phyloP scores from a whole-genome alignment of 2,888 invertebrate species.

The Nematopogon swammerdamellus region DNA sequence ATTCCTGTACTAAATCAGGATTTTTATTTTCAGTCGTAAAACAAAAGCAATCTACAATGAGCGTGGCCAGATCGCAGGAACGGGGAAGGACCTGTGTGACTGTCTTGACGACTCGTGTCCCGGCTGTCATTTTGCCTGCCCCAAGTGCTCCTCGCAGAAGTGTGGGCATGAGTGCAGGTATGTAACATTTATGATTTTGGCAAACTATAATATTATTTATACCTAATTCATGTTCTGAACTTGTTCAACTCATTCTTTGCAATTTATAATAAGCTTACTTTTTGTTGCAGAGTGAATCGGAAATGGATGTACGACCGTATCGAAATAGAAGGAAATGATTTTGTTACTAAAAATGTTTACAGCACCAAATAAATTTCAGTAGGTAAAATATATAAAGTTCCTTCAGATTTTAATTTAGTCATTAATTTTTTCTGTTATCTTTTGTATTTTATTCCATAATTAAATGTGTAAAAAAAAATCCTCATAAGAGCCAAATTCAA shows the following conservation, averaged over 20 bases:
- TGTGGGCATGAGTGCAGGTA: conserved; percentile 80
- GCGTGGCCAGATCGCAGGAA: conserved; percentile 59
- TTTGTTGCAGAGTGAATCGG: conserved; percentile 61
- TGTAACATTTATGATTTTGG: no score
- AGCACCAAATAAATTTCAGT: conserved; percentile 30
- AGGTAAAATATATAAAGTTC: no score
- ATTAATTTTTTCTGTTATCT: no score
- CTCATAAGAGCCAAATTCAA: no score
- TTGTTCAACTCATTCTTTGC: no score
- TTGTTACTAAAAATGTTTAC: conserved; percentile 57
- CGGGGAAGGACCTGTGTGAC: conserved; percentile 76
- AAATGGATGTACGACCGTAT: conserved; percentile 77
- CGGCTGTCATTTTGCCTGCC: conserved; percentile 83
- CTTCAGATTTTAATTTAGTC: no score
- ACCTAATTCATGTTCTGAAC: no score
- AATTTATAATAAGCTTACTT: not conserved
- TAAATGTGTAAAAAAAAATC: no score
- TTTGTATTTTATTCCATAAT: no score
- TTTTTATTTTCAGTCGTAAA: conserved; percentile 49
- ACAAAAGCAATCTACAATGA: conserved; percentile 67
- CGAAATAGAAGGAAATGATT: conserved; percentile 76
- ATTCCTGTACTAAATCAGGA: no score
- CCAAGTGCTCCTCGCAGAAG: conserved; percentile 68
- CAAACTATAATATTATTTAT: no score
- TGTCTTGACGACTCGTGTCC: conserved; percentile 73